Percentiles rank a stretch among this genome's conserved stretches.
Evolutionary conservation across 2,888 invertebrate species (phyloP).

Genomic region (Chouioia cunea): DNA sequence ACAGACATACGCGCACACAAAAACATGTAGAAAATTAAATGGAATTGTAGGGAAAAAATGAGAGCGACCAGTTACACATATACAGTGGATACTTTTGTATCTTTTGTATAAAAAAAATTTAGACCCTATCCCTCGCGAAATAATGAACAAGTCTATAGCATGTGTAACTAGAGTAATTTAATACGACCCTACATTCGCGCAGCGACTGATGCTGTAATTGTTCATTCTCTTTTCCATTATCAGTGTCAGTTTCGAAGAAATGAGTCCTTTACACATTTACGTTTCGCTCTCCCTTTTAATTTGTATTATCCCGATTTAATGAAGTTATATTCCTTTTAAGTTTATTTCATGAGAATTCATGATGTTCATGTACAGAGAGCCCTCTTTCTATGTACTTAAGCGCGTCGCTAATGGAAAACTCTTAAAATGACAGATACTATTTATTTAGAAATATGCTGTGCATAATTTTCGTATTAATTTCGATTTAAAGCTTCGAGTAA

Average conservation of each 20-base stretch:
- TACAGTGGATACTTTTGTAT: slow-evolving; percentile 12
- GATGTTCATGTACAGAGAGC: too few species aligned
- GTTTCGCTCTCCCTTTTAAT: slow-evolving; percentile 10
- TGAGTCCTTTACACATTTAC: slow-evolving; percentile 37
- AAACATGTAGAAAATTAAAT: neutral
- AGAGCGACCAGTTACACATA: neutral
- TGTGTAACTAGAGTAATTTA: slow-evolving; percentile 41
- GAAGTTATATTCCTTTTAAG: too few species aligned
- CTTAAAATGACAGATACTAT: too few species aligned
- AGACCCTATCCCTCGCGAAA: slow-evolving; percentile 3
- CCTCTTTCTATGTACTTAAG: too few species aligned
- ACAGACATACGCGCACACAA: neutral
- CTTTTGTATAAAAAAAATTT: slow-evolving; percentile 27
- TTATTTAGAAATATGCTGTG: too few species aligned
- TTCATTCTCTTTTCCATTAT: slow-evolving; percentile 43
- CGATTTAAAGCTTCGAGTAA: too few species aligned
- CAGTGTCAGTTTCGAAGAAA: slow-evolving; percentile 35
- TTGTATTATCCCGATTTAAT: slow-evolving; percentile 4
- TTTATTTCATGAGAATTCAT: too few species aligned
- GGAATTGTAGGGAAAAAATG: neutral
- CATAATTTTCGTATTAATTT: too few species aligned
- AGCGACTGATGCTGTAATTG: slow-evolving; percentile 38
- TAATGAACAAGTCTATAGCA: slow-evolving; percentile 39
- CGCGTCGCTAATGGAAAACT: too few species aligned
- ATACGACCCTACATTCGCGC: slow-evolving; percentile 17